phyloP scores from a whole-genome alignment of 2,888 invertebrate species.

The Lissocephala sabroskyi region DNA sequence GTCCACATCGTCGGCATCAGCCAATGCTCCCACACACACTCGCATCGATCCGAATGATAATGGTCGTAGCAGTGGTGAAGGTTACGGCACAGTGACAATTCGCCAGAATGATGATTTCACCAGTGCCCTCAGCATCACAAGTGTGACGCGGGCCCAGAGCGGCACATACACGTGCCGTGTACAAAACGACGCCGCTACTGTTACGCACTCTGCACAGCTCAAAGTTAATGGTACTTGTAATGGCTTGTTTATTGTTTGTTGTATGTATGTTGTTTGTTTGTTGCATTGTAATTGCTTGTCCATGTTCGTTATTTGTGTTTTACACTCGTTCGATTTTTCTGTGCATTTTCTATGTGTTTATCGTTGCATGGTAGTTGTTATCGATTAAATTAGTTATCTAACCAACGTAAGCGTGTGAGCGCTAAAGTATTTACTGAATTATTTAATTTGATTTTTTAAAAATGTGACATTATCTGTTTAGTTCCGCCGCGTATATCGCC shows the following conservation, averaged over 20 bases:
- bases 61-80: slow-evolving; percentile 66
- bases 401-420: too few species aligned
- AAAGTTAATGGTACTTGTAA: slow-evolving; percentile 75
- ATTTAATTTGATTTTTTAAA: too few species aligned
- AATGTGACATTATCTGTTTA: slow-evolving; percentile 70
- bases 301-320: not conserved
- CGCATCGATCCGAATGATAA: slow-evolving; percentile 53
- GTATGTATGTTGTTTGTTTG: not conserved
- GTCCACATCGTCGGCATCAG: slow-evolving; percentile 23
- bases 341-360: too few species aligned
- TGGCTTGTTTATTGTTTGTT: slow-evolving; percentile 16
- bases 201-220: slow-evolving; percentile 76
- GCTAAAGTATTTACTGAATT: too few species aligned
- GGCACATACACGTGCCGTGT: slow-evolving; percentile 77
- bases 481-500: slow-evolving; percentile 87
- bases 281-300: not conserved
- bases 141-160: slow-evolving; percentile 75
- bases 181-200: slow-evolving; percentile 76
- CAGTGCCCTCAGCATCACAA: slow-evolving; percentile 76
- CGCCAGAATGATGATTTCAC: slow-evolving; percentile 77
- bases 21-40: slow-evolving; percentile 14
- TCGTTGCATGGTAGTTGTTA: too few species aligned
- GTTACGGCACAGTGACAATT: slow-evolving; percentile 74
- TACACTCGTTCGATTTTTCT: too few species aligned
- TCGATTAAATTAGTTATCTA: too few species aligned